Conservation (phyloP, 2,113 vertebrate genomes). For the Sphaerodactylus townsendi region DNA sequence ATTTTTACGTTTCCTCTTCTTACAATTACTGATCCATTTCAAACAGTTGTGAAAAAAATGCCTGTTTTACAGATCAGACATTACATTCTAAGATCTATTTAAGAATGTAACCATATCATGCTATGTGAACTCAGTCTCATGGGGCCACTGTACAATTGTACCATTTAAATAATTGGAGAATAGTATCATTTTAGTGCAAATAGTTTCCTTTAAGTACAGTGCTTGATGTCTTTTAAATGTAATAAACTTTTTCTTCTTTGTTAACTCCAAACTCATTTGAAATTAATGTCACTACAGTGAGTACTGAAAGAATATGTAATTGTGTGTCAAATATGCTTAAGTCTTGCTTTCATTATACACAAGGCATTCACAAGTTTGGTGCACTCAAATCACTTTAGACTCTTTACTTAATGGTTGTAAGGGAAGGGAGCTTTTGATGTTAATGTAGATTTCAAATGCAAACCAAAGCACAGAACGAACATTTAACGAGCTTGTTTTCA, state of each 20-base stretch:
- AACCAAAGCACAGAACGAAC: too few species aligned
- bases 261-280: not conserved
- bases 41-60: too few species aligned
- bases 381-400: too few species aligned
- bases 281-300: not conserved
- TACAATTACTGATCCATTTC: too few species aligned
- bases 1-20: too few species aligned
- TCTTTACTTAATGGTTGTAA: too few species aligned
- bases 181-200: slow-evolving; percentile 1
- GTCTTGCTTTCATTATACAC: not conserved
- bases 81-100: not conserved
- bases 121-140: not conserved
- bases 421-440: too few species aligned
- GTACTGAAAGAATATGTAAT: not conserved
- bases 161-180: slow-evolving; percentile 11
- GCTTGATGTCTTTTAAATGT: not conserved
- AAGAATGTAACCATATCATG: not conserved
- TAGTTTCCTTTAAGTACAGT: not conserved
- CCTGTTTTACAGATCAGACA: not conserved
- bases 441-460: too few species aligned
- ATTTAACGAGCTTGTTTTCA: too few species aligned
- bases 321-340: not conserved
- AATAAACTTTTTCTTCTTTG: not conserved
- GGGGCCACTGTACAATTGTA: not conserved
- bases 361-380: too few species aligned